These are phyloP conservation scores for Puntigrus tetrazona DNA, from an alignment of 2,113 vertebrate species.

Conservation along the genomic window DNA sequence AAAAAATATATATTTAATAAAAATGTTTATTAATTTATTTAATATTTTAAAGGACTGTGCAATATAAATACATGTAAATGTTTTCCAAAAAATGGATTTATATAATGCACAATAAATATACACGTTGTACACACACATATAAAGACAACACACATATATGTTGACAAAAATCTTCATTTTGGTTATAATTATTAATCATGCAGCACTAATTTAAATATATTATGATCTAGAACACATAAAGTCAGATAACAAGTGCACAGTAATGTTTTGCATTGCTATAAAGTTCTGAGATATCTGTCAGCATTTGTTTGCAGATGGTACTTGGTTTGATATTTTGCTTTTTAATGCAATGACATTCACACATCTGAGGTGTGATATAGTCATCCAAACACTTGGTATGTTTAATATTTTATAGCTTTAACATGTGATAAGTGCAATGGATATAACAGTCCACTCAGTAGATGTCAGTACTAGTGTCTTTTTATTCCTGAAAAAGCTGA, in stretches of 20 bases:
- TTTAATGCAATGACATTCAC: neutral
- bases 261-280: neutral
- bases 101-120: too few relatives aligned
- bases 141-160: too few relatives aligned
- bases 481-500: slow-evolving; percentile 20
- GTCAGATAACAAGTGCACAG: neutral
- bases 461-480: neutral
- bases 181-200: too few relatives aligned
- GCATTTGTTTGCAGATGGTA: neutral
- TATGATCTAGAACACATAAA: neutral
- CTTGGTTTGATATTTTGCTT: neutral
- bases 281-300: neutral
- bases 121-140: too few relatives aligned
- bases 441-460: neutral
- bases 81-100: too few relatives aligned
- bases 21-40: too few relatives aligned
- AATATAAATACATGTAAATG: too few relatives aligned
- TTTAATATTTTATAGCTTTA: neutral
- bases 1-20: too few relatives aligned
- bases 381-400: neutral
- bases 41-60: too few relatives aligned
- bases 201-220: too few relatives aligned
- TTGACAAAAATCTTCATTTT: too few relatives aligned
- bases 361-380: neutral
- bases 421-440: neutral